phyloP scores from a whole-genome alignment of 2,888 invertebrate genomes.

The Biston stratarius region DNA sequence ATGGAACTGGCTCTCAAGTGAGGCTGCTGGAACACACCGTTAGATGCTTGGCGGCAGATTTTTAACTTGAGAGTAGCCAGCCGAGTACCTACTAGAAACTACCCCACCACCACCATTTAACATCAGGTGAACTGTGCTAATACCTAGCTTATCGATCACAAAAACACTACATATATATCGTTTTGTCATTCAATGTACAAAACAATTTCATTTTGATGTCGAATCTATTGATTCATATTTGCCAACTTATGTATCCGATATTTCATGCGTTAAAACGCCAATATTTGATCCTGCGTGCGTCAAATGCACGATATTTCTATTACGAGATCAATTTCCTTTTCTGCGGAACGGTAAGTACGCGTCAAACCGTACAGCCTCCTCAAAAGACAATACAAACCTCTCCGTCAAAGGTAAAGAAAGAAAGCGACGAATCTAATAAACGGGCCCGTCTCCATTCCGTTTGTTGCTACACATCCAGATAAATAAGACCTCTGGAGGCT shows the following conservation, averaged over 20 bases:
- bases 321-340: slow-evolving; percentile 59
- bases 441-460: slow-evolving; percentile 79
- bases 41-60: no score
- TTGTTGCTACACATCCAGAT: slow-evolving; percentile 74
- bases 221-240: slow-evolving; percentile 33
- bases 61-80: no score
- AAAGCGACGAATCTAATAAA: slow-evolving; percentile 84
- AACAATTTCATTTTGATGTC: slow-evolving; percentile 26
- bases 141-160: no score
- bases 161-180: no score
- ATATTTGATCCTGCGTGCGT: slow-evolving; percentile 48
- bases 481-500: slow-evolving; percentile 63
- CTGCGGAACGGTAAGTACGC: slow-evolving; percentile 63
- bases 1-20: no score
- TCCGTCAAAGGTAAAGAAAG: slow-evolving; percentile 82
- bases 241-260: slow-evolving; percentile 32
- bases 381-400: slow-evolving; percentile 79
- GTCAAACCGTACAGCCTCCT: slow-evolving; percentile 69
- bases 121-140: no score
- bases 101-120: no score
- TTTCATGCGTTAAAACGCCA: slow-evolving; percentile 44
- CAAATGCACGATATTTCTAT: slow-evolving; percentile 62
- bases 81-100: no score
- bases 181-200: neutral
- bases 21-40: no score